phyloP scores from a whole-genome alignment of 2,797 vertebrate species.

The Sphaeramia orbicularis region DNA sequence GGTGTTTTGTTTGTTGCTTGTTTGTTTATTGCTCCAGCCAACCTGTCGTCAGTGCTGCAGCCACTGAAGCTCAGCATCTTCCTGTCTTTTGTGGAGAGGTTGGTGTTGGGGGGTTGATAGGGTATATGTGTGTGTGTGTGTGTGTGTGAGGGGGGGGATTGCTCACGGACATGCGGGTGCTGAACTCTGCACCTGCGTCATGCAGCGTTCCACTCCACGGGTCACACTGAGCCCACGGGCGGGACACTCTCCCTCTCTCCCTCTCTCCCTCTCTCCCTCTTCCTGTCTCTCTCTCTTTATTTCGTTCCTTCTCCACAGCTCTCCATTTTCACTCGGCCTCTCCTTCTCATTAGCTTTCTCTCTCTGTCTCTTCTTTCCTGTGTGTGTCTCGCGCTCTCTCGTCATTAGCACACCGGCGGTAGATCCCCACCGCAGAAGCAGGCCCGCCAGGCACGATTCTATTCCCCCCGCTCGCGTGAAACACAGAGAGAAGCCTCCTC shows the following conservation, averaged over 20 bases:
- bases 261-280: constrained; percentile 10
- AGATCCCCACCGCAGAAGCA: constrained; percentile 61
- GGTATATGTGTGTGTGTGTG: no score
- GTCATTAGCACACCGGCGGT: constrained; percentile 78
- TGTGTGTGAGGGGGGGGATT: constrained; percentile 41
- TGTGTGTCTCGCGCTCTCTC: constrained; percentile 55
- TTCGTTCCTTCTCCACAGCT: constrained; percentile 17
- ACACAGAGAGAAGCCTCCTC: constrained; percentile 47
- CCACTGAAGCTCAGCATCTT: constrained; percentile 60
- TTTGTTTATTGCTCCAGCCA: constrained; percentile 54
- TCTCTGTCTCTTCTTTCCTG: constrained; percentile 26
- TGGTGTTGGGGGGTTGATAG: neutral
- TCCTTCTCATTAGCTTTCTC: constrained; percentile 44
- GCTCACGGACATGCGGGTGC: constrained; percentile 84
- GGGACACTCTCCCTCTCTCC: constrained; percentile 61
- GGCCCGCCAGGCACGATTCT: constrained; percentile 77
- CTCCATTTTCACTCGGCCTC: no score
- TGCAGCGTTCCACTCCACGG: constrained; percentile 86
- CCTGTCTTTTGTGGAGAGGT: constrained; percentile 67
- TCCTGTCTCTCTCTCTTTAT: constrained; percentile 14
- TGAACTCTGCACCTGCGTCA: constrained; percentile 88
- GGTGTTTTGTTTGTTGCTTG: constrained; percentile 16
- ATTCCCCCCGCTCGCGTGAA: constrained; percentile 49
- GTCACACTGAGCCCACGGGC: constrained; percentile 83
- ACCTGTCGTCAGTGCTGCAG: constrained; percentile 54